Conservation (phyloP, 2,113 vertebrate species). For the Osmerus eperlanus region DNA sequence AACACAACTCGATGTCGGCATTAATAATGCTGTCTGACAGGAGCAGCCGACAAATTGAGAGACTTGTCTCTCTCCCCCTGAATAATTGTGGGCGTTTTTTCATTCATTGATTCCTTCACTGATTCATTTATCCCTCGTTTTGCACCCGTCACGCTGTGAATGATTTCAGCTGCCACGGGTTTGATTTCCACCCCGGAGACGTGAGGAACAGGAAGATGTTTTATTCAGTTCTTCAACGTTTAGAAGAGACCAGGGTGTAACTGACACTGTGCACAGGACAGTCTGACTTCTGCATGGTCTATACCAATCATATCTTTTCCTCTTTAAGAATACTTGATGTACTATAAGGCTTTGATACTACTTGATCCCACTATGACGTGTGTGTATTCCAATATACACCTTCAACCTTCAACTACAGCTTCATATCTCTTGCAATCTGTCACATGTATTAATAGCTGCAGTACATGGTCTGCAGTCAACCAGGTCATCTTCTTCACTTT, state of each 20-base stretch:
- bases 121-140: conserved; percentile 44
- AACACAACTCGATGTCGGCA: conserved; percentile 42
- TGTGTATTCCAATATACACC: no score
- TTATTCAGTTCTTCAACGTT: conserved; percentile 38
- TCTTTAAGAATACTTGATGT: no score
- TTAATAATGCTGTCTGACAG: conserved; percentile 40
- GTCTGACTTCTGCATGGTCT: no score
- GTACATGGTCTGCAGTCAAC: no score
- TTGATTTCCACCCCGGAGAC: conserved; percentile 47
- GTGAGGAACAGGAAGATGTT: conserved; percentile 20
- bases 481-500: no score
- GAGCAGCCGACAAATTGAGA: conserved; percentile 65
- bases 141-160: conserved; percentile 38
- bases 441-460: no score
- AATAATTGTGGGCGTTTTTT: conserved; percentile 31
- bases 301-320: no score
- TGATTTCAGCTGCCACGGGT: conserved; percentile 49
- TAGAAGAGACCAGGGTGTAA: conserved; percentile 21
- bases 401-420: no score
- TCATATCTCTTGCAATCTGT: no score
- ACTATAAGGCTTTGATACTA: no score
- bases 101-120: conserved; percentile 46
- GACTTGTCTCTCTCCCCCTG: conserved; percentile 68
- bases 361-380: no score
- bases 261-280: conserved; percentile 24